Base-by-base conservation (phyloP, 2,888 invertebrate species). In the Theodoxus fluviatilis region DNA sequence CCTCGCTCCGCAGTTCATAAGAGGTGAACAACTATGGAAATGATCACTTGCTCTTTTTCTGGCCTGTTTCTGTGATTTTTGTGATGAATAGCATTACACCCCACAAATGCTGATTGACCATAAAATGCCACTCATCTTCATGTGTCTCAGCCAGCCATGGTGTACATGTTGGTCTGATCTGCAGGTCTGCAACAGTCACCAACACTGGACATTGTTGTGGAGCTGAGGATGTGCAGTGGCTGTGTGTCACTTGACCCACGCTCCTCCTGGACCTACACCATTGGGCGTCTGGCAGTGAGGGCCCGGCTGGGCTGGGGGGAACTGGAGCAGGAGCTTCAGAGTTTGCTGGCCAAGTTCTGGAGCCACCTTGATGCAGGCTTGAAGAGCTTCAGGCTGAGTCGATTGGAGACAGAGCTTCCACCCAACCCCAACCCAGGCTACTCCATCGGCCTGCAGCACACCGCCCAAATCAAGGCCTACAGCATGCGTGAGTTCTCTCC, bases 361-460 rank as follows among this genome's bases (percentile, higher is more conserved):
- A 72, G 71, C 12, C 79, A 81, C 61, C 68, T 85, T 43, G 80
- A 83, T 68, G 69, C 71, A 2, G 86, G 86, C 12, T 71, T 86
- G 57, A 77, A 79, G 31, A 84, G 83, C 0, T 82, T 81, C 70
- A 80, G 81, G 64, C 80, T 81, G 12, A 76, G 74, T 61, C 74
- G 81, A 18, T 76, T 80, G 25, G 81, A 82, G 47, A 78, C 79
- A 4, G 81, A 81, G 25, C 69, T n/a, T n/a, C n/a, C 70, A 2
- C 65, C 55, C 6, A 66, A 68, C 15, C 78, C 78, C 22, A 63
- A 69, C 47, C 35, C 49, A 0, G 49, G 47, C 43, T 47, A 31
- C n/a, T n/a, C n/a, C n/a, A n/a, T n/a, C n/a, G n/a, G n/a, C n/a
- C n/a, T n/a, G n/a, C n/a, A n/a, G n/a, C n/a, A n/a, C n/a, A n/a